Evolutionary conservation across 2,113 vertebrate genomes (phyloP).

Genomic region (Damaliscus lunatus): DNA sequence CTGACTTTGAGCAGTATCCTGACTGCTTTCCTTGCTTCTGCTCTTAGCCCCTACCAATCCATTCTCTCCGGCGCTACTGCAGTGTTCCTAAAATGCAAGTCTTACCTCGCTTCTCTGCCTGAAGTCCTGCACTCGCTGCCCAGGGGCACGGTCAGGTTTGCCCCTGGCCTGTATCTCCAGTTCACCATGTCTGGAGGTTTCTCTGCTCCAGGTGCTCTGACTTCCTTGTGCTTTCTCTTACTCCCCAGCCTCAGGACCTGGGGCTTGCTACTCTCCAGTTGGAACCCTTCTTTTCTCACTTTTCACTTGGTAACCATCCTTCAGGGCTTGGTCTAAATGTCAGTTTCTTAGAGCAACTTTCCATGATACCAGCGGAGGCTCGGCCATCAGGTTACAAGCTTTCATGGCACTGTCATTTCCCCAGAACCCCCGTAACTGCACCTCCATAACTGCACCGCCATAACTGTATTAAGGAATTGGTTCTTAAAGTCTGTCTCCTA

Average conservation of each 20-base stretch:
- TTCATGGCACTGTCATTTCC: neutral
- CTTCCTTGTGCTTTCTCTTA: neutral
- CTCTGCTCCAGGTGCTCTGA: neutral
- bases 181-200: neutral
- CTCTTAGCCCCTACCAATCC: neutral
- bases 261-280: no score
- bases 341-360: neutral
- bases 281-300: neutral
- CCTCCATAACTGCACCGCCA: neutral
- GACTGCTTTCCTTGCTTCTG: neutral
- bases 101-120: neutral
- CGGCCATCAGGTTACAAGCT: accelerated
- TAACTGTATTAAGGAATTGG: neutral
- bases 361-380: neutral
- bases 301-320: neutral
- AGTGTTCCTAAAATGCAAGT: neutral
- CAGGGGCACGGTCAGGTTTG: neutral
- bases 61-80: neutral
- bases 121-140: neutral
- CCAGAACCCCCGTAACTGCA: neutral
- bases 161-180: neutral
- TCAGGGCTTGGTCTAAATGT: neutral
- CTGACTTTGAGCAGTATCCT: neutral
- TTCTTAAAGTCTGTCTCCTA: neutral
- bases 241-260: neutral